Percentiles rank a stretch among this genome's conserved stretches.
Evolutionary conservation across 2,888 invertebrate genomes (phyloP).

Genomic region (Uloborus plumipes): DNA sequence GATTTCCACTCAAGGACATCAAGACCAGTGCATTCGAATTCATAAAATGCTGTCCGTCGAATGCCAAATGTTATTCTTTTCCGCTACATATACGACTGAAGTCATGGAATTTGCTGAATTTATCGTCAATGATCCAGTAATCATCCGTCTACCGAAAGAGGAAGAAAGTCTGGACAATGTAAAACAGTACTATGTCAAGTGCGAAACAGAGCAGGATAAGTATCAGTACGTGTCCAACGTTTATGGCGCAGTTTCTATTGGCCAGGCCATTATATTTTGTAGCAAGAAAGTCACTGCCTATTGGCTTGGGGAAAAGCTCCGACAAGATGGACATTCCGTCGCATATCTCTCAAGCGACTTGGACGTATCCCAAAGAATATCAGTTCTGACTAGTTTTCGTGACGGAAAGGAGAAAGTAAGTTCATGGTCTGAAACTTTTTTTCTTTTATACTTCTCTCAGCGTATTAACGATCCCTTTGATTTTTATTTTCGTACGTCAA

Average conservation of each 20-base stretch:
- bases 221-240: slow-evolving; percentile 94
- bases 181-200: slow-evolving; percentile 92
- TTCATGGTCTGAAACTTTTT: background rate
- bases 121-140: slow-evolving; percentile 91
- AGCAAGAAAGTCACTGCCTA: slow-evolving; percentile 65
- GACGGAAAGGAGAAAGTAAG: slow-evolving; percentile 93
- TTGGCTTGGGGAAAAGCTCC: slow-evolving; percentile 84
- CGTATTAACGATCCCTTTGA: no score
- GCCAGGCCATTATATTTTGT: slow-evolving; percentile 98
- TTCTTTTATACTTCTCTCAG: no score
- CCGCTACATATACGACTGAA: slow-evolving; percentile 93
- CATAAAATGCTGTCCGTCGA: slow-evolving; percentile 81
- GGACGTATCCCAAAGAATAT: slow-evolving; percentile 91
- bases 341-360: slow-evolving; percentile 93
- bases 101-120: slow-evolving; percentile 97
- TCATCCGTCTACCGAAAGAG: slow-evolving; percentile 78
- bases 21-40: slow-evolving; percentile 95
- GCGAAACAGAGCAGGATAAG: slow-evolving; percentile 87
- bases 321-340: slow-evolving; percentile 91
- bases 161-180: slow-evolving; percentile 97
- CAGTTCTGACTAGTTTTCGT: slow-evolving; percentile 89
- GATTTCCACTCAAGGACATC: slow-evolving; percentile 98
- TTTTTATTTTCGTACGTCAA: no score
- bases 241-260: slow-evolving; percentile 95
- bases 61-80: slow-evolving; percentile 99